Evolutionary conservation across 2,888 invertebrate species (phyloP), one percentile per base, ranked within the genome.

Genomic region (Phania funesta): DNA sequence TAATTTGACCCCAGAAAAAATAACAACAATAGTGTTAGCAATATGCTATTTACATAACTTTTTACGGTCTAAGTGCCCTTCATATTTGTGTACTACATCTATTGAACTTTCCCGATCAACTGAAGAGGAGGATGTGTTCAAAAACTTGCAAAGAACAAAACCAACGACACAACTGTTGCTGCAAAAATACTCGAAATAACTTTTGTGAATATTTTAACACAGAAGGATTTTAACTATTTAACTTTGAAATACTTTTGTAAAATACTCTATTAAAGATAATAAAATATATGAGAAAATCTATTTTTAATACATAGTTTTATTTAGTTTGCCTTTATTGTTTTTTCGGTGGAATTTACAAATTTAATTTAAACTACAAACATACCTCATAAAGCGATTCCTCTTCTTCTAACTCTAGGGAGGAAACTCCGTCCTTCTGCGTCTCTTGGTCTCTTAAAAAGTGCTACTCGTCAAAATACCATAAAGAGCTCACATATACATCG

Each of bases 1-100:
- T 22, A 80, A 84, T 58, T 58, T 86, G 35, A 16, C 32, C n/a
- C 80, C 82, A 18, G 58, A 73, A 20, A 80, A 77, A 70, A 58
- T 35, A 18, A 73, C 64, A 71, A 46, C 48, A 58, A 35, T 81
- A 29, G 64, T 76, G 1, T 26, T 60, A n/a, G 83, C 84, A 16
- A 77, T 80, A 50, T 83, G 82, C 70, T 67, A 65, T 8, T 52
- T 85, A 13, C 84, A 84, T 50, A 86, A 85, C 62, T 85, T 70
- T 70, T 29, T 74, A 41, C 44, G 16, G 16, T 4, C 16, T 16
- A 18, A 44, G 16, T 6, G 16, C 16, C 18, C 35, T 35, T 35
- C 35, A 35, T 35, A 35, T 9, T 35, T 35, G 35, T 35, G 35
- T 35, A 11, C 9, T 35, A 35, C 9, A 35, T 35, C 35, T 35